phyloP scores from a whole-genome alignment of 2,113 vertebrate species.

The Petroica traversi region DNA sequence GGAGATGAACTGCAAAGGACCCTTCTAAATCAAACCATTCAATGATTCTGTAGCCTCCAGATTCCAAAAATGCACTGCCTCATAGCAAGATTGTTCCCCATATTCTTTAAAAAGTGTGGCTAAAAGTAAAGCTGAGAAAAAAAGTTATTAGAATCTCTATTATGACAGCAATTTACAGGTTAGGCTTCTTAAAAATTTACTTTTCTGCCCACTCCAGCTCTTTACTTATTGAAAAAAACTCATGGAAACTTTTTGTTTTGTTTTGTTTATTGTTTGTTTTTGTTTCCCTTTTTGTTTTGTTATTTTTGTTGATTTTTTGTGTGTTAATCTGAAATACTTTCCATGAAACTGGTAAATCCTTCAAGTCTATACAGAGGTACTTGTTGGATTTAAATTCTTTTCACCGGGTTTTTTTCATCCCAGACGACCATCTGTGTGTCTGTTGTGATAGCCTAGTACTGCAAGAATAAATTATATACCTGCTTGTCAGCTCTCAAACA shows the following conservation, averaged over 20 bases:
- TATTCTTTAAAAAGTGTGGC: background rate
- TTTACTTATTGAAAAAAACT: too few relatives aligned
- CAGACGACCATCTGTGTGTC: background rate
- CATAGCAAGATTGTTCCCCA: background rate
- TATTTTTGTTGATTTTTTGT: too few relatives aligned
- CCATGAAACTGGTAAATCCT: background rate
- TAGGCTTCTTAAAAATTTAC: background rate
- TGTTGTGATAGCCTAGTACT: background rate
- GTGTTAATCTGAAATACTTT: background rate
- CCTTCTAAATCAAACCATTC: background rate
- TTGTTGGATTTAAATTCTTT: background rate
- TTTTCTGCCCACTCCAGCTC: slow-evolving; percentile 15
- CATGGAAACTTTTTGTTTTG: background rate
- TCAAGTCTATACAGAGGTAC: background rate
- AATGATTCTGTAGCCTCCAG: background rate
- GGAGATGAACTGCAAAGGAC: background rate
- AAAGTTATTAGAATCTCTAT: background rate
- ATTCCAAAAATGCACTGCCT: background rate
- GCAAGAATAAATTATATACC: background rate
- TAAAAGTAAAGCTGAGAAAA: slow-evolving; percentile 14
- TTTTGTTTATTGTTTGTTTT: too few relatives aligned
- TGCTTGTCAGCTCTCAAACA: background rate
- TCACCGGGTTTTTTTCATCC: rapidly evolving
- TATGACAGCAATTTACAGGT: slow-evolving; percentile 14
- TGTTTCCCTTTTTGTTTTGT: background rate